Evolutionary conservation across 2,888 invertebrate genomes (phyloP).

Genomic region (Phlogophora meticulosa): DNA sequence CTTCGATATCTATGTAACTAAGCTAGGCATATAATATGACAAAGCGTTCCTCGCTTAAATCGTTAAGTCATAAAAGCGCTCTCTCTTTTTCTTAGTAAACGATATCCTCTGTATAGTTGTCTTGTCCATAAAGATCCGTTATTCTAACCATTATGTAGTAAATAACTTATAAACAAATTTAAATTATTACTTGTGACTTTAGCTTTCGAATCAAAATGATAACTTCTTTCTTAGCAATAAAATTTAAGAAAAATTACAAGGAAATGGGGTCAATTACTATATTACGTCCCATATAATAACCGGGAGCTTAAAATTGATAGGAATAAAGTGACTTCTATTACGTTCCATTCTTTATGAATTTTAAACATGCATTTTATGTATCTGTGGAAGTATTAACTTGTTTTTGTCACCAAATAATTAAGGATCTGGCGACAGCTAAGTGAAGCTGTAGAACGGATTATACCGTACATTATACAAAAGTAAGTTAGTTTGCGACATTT

Average conservation of each 20-base stretch:
- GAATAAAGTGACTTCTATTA: constrained; percentile 1
- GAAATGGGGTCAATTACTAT: constrained; percentile 79
- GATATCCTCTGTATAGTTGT: constrained; percentile 51
- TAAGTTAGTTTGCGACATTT: constrained; percentile 44
- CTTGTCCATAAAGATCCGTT: constrained; percentile 44
- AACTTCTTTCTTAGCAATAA: constrained; percentile 28
- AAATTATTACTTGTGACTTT: constrained; percentile 48
- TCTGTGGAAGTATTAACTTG: not conserved
- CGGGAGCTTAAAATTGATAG: constrained; percentile 1
- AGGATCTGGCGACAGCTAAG: not conserved
- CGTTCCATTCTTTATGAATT: not conserved
- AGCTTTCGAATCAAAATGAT: constrained; percentile 68
- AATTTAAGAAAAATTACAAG: constrained; percentile 67
- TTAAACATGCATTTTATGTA: not conserved
- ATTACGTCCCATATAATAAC: constrained; percentile 63
- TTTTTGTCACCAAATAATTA: not conserved
- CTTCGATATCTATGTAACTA: not conserved
- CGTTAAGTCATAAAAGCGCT: constrained; percentile 59
- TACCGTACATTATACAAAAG: constrained; percentile 37
- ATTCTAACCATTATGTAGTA: constrained; percentile 33
- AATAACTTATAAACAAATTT: constrained; percentile 54
- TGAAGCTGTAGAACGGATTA: constrained; percentile 9
- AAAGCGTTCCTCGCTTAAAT: constrained; percentile 39
- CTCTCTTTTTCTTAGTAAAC: constrained; percentile 53
- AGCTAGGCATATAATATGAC: constrained; percentile 30